Evolutionary conservation across 2,113 vertebrate species (phyloP), one percentile per base, ranked within the genome.

Genomic region (Setophaga petechia): DNA sequence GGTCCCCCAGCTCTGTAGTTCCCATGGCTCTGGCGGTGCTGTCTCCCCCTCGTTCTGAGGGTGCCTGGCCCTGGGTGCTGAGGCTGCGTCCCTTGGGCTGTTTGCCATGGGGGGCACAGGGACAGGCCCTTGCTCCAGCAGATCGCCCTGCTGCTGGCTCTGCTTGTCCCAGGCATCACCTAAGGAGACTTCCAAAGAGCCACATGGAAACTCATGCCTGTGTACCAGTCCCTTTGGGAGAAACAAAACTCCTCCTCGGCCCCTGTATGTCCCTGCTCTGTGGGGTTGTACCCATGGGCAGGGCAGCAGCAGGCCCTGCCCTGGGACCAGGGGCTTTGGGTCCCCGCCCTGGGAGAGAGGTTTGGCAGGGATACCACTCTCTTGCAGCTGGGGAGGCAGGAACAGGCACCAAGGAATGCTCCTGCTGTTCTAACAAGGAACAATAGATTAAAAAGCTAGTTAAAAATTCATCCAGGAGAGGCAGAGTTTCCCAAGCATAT

Each of bases 391-490:
- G 37, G 35, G 12, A 58, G 89, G 22, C 62, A 59, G 87, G 44
- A 93, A 54, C 47, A 84, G 43, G 80, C 61, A 89, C 77, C 68
- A 82, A 69, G 69, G 75, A 94, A n/a, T 10, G 28, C 91, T 90
- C 73, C 95, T 41, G 68, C 94, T 91, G 91, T 74, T 95, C 89
- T 93, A 84, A 97, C 94, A 94, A 94, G 95, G 91, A 95, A 76
- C 58, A 18, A 76, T 85, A 91, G 92, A 97, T 97, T 96, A 96
- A 94, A 96, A 96, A 97, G 93, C 96, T 97, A 94, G 96, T 98
- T 98, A 98, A 97, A 95, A 97, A 97, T 98, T 97, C 97, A 97
- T 97, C 95, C 95, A 93, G 96, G 94, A 95, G 94, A 96, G 88
- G 94, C 96, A 87, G 94, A 94, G 87, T 79, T 95, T 97, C 86